Percentiles rank a stretch among this genome's conserved stretches.
phyloP scores from a whole-genome alignment of 2,888 invertebrate species.

The Calameuta filiformis region DNA sequence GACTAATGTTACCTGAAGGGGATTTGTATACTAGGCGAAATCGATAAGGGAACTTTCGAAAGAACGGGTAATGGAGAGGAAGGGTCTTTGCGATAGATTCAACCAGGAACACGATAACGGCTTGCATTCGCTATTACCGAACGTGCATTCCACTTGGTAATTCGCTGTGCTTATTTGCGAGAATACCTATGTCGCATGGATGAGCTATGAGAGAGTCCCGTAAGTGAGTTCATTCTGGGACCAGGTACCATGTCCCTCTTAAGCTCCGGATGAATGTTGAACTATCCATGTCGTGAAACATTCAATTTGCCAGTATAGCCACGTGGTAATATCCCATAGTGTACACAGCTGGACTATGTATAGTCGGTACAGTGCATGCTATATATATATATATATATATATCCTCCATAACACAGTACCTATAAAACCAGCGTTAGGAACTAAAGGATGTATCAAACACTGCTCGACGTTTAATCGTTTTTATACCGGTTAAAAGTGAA shows the following conservation, averaged over 20 bases:
- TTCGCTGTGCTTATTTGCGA: background rate
- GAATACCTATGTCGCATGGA: background rate
- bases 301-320: background rate
- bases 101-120: background rate
- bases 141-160: conserved; percentile 10
- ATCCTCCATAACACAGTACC: background rate
- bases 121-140: conserved; percentile 8
- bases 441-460: conserved; percentile 15
- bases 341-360: background rate
- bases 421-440: background rate
- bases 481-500: conserved; percentile 6
- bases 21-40: conserved; percentile 58
- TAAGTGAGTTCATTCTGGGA: background rate
- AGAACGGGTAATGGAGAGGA: conserved; percentile 34
- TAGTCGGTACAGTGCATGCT: background rate
- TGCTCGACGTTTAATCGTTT: conserved; percentile 26
- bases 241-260: background rate
- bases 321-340: background rate
- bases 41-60: conserved; percentile 49
- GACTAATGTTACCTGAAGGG: conserved; percentile 57
- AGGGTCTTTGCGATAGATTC: conserved; percentile 32
- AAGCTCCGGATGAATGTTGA: background rate
- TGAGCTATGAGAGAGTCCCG: background rate
- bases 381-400: background rate
- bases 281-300: background rate